phyloP scores from a whole-genome alignment of 2,797 vertebrate species.

The Acanthurus leucopareius region DNA sequence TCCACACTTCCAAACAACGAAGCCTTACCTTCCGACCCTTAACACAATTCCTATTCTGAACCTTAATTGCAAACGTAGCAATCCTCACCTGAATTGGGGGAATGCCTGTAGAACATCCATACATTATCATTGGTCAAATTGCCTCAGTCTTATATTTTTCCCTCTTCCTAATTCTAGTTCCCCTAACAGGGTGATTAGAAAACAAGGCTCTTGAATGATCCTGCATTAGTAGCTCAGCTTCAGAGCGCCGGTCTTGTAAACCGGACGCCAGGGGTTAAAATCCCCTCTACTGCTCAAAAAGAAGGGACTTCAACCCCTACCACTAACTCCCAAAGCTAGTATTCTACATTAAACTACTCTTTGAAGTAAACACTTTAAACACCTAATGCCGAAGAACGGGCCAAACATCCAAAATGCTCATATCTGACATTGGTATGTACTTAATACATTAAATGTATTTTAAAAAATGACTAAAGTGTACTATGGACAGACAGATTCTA shows the following conservation, averaged over 20 bases:
- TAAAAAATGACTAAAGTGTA: too few species aligned
- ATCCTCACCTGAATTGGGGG: constrained; percentile 1
- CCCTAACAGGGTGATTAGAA: background rate
- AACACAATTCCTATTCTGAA: constrained; percentile 50
- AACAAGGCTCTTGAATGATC: background rate
- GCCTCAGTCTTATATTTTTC: background rate
- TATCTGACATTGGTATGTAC: too few species aligned
- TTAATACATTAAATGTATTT: too few species aligned
- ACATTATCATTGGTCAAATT: background rate
- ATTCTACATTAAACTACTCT: background rate
- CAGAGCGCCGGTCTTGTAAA: constrained; percentile 7
- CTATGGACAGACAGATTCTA: too few species aligned
- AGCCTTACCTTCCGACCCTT: constrained; percentile 14
- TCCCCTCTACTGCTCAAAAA: constrained; percentile 3
- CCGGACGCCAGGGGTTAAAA: background rate
- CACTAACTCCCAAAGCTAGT: background rate
- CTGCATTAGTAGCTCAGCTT: background rate
- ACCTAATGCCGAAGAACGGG: too few species aligned
- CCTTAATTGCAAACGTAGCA: background rate
- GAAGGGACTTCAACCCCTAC: background rate
- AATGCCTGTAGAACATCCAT: background rate
- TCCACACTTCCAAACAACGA: constrained; percentile 62
- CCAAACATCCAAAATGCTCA: too few species aligned
- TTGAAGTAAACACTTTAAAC: background rate
- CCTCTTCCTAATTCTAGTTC: background rate